phyloP scores from a whole-genome alignment of 2,113 vertebrate species.

The Rhinichthys klamathensis region DNA sequence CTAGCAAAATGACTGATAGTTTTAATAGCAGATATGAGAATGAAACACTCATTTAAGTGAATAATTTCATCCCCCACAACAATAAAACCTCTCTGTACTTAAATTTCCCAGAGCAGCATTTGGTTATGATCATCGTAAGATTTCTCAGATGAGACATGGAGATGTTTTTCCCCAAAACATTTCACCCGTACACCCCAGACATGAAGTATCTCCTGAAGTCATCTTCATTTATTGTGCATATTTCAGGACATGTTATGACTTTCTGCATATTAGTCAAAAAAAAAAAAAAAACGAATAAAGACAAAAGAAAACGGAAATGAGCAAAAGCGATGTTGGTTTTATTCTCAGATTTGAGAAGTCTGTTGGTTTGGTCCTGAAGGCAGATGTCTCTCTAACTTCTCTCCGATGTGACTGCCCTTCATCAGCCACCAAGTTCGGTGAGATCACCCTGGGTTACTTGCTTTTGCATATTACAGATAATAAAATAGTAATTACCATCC shows the following conservation, averaged over 20 bases:
- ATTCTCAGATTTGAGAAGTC: slow-evolving; percentile 83
- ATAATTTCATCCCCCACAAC: not conserved
- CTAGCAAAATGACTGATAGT: slow-evolving; percentile 6
- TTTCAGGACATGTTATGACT: slow-evolving; percentile 29
- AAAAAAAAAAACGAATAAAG: not conserved
- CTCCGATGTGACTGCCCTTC: slow-evolving; percentile 84
- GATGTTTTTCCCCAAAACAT: slow-evolving; percentile 17
- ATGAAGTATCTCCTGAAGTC: slow-evolving; percentile 5
- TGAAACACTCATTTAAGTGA: slow-evolving; percentile 24
- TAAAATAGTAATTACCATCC: not conserved
- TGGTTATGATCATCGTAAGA: slow-evolving; percentile 30
- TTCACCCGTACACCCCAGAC: not conserved
- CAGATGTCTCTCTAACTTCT: slow-evolving; percentile 71
- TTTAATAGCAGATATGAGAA: slow-evolving; percentile 1
- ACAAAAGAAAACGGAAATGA: not conserved
- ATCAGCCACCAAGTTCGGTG: slow-evolving; percentile 87
- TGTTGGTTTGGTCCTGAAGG: slow-evolving; percentile 85
- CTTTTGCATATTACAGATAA: not conserved
- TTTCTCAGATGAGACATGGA: slow-evolving; percentile 50
- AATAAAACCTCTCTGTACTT: not conserved
- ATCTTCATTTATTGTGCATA: not conserved
- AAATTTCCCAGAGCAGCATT: slow-evolving; percentile 33
- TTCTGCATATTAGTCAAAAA: not conserved
- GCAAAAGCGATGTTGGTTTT: not conserved
- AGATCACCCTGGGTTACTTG: slow-evolving; percentile 60